Evolutionary conservation across 2,797 vertebrate species (phyloP), one percentile per base, ranked within the genome.

Genomic region (Pangasius djambal): DNA sequence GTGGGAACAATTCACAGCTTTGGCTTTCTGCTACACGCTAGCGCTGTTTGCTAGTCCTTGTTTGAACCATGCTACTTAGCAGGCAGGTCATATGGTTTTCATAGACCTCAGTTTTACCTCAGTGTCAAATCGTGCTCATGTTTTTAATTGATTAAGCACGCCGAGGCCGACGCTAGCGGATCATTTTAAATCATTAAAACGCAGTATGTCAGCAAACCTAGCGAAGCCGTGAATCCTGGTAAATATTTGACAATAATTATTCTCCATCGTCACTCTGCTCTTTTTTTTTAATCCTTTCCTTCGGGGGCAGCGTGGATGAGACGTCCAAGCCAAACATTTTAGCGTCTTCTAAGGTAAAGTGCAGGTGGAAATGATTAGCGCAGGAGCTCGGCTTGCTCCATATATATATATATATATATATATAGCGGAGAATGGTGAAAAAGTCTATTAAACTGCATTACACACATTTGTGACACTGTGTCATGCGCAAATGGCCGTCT

Each of bases 101-200:
- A 83, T 94, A 96, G 96, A 96, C 95, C 95, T 96, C 95, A 95
- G 95, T 96, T 97, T 95, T 94, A 94, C 94, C 93, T 93, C 93
- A 93, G 95, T 96, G 95, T 96, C 95, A 97, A 97, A 97, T 96
- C 95, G 94, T 95, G 95, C 95, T 94, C 94, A 95, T 94, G 95
- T 96, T 95, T 96, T 96, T 97, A 97, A 97, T 97, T 96, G 96
- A 97, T 96, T 96, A 96, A 95, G 95, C 95, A 94, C 94, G 93
- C 90, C 92, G 91, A 86, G 89, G 77, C 93, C 93, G 95, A 96
- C 96, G 94, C 94, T 95, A 96, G 44, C 72, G 87, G 70, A 69
- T 89, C n/a, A 79, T 90, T 72, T 91, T 91, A 89, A 88, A 90
- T 90, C 83, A 89, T 90, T 89, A 86, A 86, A 83, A 70, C 4